Percentiles rank a stretch among this genome's conserved stretches.
Evolutionary conservation across 2,113 vertebrate species (phyloP).

Genomic region (Lasiurus cinereus): DNA sequence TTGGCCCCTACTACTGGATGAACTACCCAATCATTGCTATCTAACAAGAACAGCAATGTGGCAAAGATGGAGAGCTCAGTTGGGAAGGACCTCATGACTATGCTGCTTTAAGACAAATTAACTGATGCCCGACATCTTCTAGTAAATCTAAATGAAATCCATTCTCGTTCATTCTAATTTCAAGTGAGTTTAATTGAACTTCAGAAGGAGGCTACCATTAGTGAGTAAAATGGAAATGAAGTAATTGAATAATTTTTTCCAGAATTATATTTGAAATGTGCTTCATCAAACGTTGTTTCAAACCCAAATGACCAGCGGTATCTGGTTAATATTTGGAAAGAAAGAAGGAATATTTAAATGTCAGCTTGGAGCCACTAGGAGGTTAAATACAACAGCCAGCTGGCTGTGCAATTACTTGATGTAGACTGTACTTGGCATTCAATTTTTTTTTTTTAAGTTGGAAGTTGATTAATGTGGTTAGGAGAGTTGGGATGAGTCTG

Average conservation of each 20-base stretch:
- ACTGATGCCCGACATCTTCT: constrained; percentile 72
- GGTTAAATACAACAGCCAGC: constrained; percentile 69
- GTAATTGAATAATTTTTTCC: constrained; percentile 77
- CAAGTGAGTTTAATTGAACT: constrained; percentile 79
- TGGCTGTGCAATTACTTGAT: constrained; percentile 77
- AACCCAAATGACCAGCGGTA: constrained; percentile 73
- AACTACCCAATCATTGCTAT: constrained; percentile 60
- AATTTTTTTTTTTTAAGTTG: background rate
- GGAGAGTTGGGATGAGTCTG: constrained; percentile 66
- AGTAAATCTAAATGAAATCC: constrained; percentile 80
- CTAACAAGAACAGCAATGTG: constrained; percentile 64
- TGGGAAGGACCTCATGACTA: constrained; percentile 43
- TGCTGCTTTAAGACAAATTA: constrained; percentile 72
- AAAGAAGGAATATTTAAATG: constrained; percentile 80
- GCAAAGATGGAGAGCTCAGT: constrained; percentile 56
- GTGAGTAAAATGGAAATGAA: constrained; percentile 79
- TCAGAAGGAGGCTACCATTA: constrained; percentile 67
- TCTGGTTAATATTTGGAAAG: constrained; percentile 81
- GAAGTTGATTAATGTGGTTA: constrained; percentile 68
- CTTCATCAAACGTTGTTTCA: constrained; percentile 70
- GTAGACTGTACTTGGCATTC: constrained; percentile 62
- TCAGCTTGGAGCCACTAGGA: constrained; percentile 76
- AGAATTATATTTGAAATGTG: constrained; percentile 77
- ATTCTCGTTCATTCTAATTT: constrained; percentile 80
- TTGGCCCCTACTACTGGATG: background rate